A percentile compares a stretch with the other conserved stretches of the same genome.
These are phyloP conservation scores for Cynaeus angustus DNA, from an alignment of 2,888 invertebrate genomes.

Conservation along the genomic window DNA sequence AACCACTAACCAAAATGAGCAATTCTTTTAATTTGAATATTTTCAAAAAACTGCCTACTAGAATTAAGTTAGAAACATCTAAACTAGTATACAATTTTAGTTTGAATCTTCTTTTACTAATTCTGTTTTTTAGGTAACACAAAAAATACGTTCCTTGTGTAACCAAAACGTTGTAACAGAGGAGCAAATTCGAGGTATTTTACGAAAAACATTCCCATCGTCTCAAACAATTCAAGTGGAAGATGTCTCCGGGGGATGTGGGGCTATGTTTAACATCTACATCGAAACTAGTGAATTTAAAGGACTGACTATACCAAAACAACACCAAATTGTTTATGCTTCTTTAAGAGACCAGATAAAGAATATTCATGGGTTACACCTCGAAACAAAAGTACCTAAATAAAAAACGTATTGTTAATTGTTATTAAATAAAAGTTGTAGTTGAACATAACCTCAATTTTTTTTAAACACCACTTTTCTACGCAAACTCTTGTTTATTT, in stretches of 20 bases:
- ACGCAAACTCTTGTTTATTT: no score
- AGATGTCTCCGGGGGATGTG: constrained; percentile 87
- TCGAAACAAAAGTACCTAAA: constrained; percentile 76
- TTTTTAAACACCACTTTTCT: background rate
- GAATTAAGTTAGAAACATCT: background rate
- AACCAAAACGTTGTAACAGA: constrained; percentile 53
- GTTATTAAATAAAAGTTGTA: constrained; percentile 6
- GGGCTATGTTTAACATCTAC: constrained; percentile 85
- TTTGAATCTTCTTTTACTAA: background rate
- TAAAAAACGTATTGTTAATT: background rate
- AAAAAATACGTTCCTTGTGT: background rate
- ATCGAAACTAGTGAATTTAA: constrained; percentile 82
- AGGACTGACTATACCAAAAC: constrained; percentile 81
- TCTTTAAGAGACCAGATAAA: constrained; percentile 85
- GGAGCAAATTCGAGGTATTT: constrained; percentile 69
- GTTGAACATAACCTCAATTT: constrained; percentile 28
- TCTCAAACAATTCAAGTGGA: constrained; percentile 79
- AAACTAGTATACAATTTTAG: background rate
- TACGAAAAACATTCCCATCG: constrained; percentile 74
- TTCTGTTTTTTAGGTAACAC: constrained; percentile 21
- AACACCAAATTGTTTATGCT: constrained; percentile 83
- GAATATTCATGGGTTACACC: constrained; percentile 88
- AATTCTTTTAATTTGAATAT: no score
- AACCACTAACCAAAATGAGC: no score
- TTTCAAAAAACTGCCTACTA: no score